Percentiles rank a stretch among this genome's conserved stretches.
Evolutionary conservation across 2,113 vertebrate genomes (phyloP).

Genomic region (Pontoporia blainvillei): DNA sequence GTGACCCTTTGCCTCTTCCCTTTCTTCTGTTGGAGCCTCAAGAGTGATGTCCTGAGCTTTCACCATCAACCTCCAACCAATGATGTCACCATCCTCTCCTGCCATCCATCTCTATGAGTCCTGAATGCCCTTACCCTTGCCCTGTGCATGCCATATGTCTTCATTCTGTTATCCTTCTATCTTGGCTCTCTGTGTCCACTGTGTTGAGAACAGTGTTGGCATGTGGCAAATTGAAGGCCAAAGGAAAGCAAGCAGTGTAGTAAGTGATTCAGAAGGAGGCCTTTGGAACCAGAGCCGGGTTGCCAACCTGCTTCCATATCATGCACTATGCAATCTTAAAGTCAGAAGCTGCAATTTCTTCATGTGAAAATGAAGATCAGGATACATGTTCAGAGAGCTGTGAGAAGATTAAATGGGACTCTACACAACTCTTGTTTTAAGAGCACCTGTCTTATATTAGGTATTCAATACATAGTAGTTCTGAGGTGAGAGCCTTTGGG

Average conservation of each 20-base stretch:
- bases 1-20: not conserved
- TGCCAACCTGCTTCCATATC: not conserved
- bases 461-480: not conserved
- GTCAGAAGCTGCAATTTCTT: not conserved
- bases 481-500: not conserved
- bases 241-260: not conserved
- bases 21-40: not conserved
- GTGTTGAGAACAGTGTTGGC: not conserved
- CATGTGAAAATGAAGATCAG: not conserved
- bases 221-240: not conserved
- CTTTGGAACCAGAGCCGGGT: not conserved
- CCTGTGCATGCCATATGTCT: fast-evolving
- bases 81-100: not conserved
- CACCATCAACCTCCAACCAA: not conserved
- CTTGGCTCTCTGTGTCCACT: not conserved
- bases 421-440: not conserved
- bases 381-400: not conserved
- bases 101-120: not conserved
- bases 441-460: not conserved
- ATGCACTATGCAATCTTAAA: not conserved
- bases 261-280: not conserved
- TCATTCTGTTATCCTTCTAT: not conserved
- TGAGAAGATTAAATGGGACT: not conserved
- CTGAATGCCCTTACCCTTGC: not conserved
- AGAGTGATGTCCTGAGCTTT: not conserved